Evolutionary conservation across 2,797 vertebrate genomes (phyloP), one percentile per base, ranked within the genome.

Genomic region (Moxostoma hubbsi): DNA sequence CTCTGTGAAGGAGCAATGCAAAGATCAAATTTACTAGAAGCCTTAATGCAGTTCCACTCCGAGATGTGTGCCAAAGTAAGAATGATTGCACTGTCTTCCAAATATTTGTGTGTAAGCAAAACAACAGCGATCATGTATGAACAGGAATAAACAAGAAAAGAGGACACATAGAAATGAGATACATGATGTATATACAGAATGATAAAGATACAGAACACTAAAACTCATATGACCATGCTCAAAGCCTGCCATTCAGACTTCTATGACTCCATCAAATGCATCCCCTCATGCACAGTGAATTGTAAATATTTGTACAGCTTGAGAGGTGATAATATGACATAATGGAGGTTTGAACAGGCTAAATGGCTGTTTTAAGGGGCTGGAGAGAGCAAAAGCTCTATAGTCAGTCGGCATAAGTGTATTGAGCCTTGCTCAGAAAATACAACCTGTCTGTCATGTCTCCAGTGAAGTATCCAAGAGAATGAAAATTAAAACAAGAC

Each of bases 81-180:
- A 93, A 90, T 90, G 91, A 90, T 91, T 87, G 88, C 85, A 85
- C 88, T 89, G 90, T 89, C 88, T 91, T 88, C 81, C 87, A 88
- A 89, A 86, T 71, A 43, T 72, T 71, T 74, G 16, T n/a, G 55
- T 76, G 77, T 67, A 83, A 80, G 82, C 77, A 92, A 94, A 89
- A 93, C 90, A 65, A 43, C 69, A 67, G 13, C 71, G 2, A 69
- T 79, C 66, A 51, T 59, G 65, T 24, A 65, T 46, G 55, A 80
- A 80, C 43, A 24, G 70, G 49, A 45, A 73, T n/a, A 77, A 82
- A 64, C 36, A 36, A 4, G 36, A 36, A 36, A 4, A 36, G 36
- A 36, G 36, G 36, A 13, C 36, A 62, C 47, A 45, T 54, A 54
- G 15, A 62, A 8, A 53, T 16, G 36, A 75, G 66, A 75, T 12